Percentiles rank a stretch among this genome's conserved stretches.
These are phyloP conservation scores for Drosophila subpulchrella DNA, from an alignment of 1,140 invertebrate species.

Conservation along the genomic window DNA sequence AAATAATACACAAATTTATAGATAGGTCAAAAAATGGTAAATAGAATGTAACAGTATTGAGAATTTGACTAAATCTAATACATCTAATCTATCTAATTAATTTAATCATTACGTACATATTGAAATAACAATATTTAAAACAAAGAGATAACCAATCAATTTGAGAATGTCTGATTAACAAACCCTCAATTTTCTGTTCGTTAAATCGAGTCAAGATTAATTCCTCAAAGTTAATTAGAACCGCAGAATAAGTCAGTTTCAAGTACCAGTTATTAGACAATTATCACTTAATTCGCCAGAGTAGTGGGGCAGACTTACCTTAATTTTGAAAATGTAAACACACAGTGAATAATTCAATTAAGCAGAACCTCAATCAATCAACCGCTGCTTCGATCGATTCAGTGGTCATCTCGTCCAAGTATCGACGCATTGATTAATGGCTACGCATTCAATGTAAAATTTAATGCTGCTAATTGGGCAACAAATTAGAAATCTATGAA, in stretches of 20 bases:
- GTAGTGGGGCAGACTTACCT: too few relatives aligned
- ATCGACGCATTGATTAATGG: constrained; percentile 45
- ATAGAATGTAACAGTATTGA: too few relatives aligned
- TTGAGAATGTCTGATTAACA: not conserved
- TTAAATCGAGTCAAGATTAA: not conserved
- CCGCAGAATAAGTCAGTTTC: not conserved
- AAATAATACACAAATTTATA: too few relatives aligned
- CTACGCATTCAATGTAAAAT: constrained; percentile 32
- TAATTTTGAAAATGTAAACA: constrained; percentile 11
- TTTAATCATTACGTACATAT: too few relatives aligned
- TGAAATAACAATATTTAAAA: too few relatives aligned
- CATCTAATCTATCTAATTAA: too few relatives aligned
- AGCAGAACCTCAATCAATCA: constrained; percentile 37
- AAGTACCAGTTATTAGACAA: not conserved
- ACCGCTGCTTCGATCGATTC: constrained; percentile 13
- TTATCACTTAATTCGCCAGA: too few relatives aligned
- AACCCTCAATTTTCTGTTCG: not conserved
- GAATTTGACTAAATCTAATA: too few relatives aligned
- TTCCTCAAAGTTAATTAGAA: not conserved
- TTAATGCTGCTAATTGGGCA: constrained; percentile 73
- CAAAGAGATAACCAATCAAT: not conserved
- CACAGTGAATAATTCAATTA: constrained; percentile 24
- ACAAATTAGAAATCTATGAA: constrained; percentile 71
- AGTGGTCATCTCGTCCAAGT: constrained; percentile 11
- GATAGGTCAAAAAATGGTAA: too few relatives aligned